These are phyloP conservation scores for Gallinago media DNA, from an alignment of 2,113 vertebrate species.

Conservation along the genomic window DNA sequence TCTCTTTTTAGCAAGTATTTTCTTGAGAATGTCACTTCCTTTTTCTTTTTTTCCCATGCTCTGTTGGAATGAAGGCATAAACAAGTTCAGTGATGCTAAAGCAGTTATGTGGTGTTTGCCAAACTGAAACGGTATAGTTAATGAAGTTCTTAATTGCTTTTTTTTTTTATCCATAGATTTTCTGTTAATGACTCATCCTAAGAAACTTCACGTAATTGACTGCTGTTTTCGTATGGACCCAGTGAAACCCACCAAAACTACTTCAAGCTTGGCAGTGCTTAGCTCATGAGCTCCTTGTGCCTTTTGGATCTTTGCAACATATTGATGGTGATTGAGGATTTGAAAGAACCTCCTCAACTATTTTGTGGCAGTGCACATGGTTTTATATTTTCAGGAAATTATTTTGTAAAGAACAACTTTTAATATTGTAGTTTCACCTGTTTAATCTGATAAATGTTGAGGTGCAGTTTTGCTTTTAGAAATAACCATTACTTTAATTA, in stretches of 20 bases:
- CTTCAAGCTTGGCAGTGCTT: slow-evolving; percentile 80
- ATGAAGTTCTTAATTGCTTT: background rate
- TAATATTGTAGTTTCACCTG: slow-evolving; percentile 80
- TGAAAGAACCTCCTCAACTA: slow-evolving; percentile 76
- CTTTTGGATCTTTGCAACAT: slow-evolving; percentile 83
- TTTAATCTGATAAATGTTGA: slow-evolving; percentile 75
- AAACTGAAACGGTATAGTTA: background rate
- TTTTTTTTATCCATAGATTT: slow-evolving; percentile 68
- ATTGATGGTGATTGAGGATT: slow-evolving; percentile 69
- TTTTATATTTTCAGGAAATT: slow-evolving; percentile 84
- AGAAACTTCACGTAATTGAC: slow-evolving; percentile 66
- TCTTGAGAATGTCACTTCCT: background rate
- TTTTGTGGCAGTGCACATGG: slow-evolving; percentile 83
- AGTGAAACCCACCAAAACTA: slow-evolving; percentile 79
- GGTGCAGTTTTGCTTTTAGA: slow-evolving; percentile 77
- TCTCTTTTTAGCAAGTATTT: background rate
- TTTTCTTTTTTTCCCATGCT: background rate
- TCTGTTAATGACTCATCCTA: slow-evolving; percentile 80
- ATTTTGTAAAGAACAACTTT: slow-evolving; percentile 84
- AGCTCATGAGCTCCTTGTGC: slow-evolving; percentile 82
- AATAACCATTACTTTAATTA: slow-evolving; percentile 74
- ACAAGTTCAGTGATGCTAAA: background rate
- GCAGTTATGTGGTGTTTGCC: background rate
- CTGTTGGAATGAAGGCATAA: background rate
- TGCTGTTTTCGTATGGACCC: slow-evolving; percentile 71